Conservation (phyloP, 2,888 invertebrate species). For the Melipona beecheii region DNA sequence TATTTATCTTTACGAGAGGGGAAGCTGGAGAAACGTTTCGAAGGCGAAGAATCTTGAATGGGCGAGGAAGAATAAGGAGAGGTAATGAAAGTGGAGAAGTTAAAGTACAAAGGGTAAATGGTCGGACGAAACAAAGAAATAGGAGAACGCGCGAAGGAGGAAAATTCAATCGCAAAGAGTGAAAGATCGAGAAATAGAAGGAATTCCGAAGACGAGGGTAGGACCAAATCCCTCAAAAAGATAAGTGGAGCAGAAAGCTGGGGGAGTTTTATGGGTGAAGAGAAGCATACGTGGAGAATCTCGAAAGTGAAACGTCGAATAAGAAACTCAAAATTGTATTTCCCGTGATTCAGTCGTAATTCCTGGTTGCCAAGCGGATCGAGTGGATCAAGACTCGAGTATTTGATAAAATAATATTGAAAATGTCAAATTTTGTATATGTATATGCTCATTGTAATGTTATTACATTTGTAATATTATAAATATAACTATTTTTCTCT, state of each 20-base stretch:
- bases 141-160: neutral
- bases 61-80: neutral
- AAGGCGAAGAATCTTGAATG: neutral
- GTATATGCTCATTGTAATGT: no score
- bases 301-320: neutral
- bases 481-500: no score
- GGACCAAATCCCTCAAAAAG: neutral
- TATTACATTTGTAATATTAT: no score
- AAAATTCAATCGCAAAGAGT: neutral
- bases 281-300: neutral
- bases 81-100: neutral
- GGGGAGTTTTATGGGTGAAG: neutral
- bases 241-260: neutral
- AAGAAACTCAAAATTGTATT: neutral
- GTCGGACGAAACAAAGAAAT: neutral
- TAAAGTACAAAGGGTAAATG: neutral
- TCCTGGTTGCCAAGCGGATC: no score
- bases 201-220: neutral
- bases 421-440: no score
- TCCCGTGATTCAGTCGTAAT: no score
- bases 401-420: no score
- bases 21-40: neutral
- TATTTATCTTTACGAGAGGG: neutral
- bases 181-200: neutral
- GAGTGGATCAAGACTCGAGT: no score